These are phyloP conservation scores for Eonycteris spelaea DNA, from an alignment of 2,113 vertebrate genomes.

Conservation along the genomic window DNA sequence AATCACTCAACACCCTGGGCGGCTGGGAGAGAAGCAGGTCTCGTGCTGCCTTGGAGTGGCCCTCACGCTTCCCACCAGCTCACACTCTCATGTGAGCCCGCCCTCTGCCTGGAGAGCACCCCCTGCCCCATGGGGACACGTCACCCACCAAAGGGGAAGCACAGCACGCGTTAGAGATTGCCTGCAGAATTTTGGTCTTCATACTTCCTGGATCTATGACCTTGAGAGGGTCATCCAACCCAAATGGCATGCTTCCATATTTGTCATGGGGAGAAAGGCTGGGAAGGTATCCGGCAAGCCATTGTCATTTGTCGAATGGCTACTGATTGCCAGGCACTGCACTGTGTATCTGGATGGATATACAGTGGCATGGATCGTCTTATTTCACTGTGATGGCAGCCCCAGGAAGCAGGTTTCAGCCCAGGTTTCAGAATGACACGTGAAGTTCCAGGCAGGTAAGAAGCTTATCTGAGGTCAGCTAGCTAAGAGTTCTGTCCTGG, in stretches of 20 bases:
- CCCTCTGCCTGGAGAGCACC: neutral
- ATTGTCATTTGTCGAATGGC: neutral
- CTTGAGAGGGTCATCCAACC: neutral
- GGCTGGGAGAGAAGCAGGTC: neutral
- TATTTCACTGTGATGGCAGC: rapidly evolving
- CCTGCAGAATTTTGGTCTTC: neutral
- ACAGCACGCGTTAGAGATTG: neutral
- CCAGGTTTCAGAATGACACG: neutral
- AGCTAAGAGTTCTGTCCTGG: neutral
- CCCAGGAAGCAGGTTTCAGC: neutral
- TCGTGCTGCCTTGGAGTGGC: neutral
- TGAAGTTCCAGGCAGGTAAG: neutral
- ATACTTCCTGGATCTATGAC: neutral
- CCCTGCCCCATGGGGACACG: rapidly evolving
- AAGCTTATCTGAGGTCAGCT: neutral
- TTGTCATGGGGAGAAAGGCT: neutral
- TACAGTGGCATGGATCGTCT: neutral
- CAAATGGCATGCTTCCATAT: rapidly evolving
- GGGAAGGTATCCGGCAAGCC: too few species aligned
- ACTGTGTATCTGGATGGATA: neutral
- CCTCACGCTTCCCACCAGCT: neutral
- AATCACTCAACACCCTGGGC: neutral
- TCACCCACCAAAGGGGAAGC: neutral
- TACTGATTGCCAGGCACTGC: neutral
- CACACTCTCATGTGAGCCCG: neutral